phyloP scores from a whole-genome alignment of 1,140 invertebrate species.

The Oncopodura yosiiana region DNA sequence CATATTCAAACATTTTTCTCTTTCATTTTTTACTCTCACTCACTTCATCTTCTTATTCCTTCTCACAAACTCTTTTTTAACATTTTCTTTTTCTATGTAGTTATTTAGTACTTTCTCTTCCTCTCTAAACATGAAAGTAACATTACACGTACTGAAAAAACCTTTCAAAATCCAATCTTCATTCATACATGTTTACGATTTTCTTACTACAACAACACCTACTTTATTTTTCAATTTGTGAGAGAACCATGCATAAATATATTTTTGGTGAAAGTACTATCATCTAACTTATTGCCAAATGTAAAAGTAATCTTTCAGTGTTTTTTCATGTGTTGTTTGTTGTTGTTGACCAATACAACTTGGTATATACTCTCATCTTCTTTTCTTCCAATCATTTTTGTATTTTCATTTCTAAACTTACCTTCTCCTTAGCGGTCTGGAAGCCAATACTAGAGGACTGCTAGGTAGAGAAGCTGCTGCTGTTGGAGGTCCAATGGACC shows the following conservation, averaged over 20 bases:
- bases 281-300: too few species aligned
- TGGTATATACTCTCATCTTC: too few species aligned
- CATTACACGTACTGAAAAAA: too few species aligned
- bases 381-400: too few species aligned
- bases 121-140: too few species aligned
- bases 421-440: slow-evolving; percentile 32
- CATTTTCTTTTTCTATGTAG: background rate
- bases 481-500: slow-evolving; percentile 29
- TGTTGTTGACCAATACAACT: too few species aligned
- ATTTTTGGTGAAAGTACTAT: background rate
- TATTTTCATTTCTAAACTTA: slow-evolving; percentile 15
- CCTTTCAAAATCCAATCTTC: too few species aligned
- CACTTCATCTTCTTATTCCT: background rate
- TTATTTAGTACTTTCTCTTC: too few species aligned
- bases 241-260: background rate
- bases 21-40: slow-evolving; percentile 8
- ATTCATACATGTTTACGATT: slow-evolving; percentile 4
- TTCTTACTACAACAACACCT: slow-evolving; percentile 1
- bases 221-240: too few species aligned
- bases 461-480: slow-evolving; percentile 26
- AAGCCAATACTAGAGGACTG: slow-evolving; percentile 31
- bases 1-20: slow-evolving; percentile 12
- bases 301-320: too few species aligned
- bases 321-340: too few species aligned
- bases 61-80: background rate